Conservation (phyloP, 1,140 invertebrate genomes). For the Solenopsis fugax region DNA sequence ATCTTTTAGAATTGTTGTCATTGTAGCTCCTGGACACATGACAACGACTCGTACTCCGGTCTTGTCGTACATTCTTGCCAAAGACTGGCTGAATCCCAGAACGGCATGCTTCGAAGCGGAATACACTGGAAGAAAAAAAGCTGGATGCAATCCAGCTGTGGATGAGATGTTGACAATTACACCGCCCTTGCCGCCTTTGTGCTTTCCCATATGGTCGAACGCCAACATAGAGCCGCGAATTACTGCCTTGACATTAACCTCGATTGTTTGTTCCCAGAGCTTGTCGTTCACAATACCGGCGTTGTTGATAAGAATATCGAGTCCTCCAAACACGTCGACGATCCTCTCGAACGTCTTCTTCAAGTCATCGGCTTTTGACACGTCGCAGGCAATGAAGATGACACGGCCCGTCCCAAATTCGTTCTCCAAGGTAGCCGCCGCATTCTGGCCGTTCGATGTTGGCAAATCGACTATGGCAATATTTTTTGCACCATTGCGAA, state of each 20-base stretch:
- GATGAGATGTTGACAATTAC: slow-evolving; percentile 81
- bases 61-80: too few species aligned
- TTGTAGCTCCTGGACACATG: too few species aligned
- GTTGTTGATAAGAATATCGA: slow-evolving; percentile 89
- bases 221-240: slow-evolving; percentile 7
- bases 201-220: slow-evolving; percentile 80
- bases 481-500: slow-evolving; percentile 82
- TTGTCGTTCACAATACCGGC: slow-evolving; percentile 87
- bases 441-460: too few species aligned
- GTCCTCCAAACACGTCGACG: slow-evolving; percentile 82
- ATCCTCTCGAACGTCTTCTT: slow-evolving; percentile 80
- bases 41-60: too few species aligned
- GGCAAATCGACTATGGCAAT: slow-evolving; percentile 52
- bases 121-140: too few species aligned
- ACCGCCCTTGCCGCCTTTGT: slow-evolving; percentile 81
- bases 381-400: slow-evolving; percentile 18
- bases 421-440: too few species aligned
- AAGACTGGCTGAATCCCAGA: too few species aligned
- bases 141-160: slow-evolving; percentile 69
- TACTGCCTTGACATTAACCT: slow-evolving; percentile 82
- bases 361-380: background rate
- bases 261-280: slow-evolving; percentile 82
- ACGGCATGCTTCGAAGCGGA: too few species aligned
- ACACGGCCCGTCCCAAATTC: slow-evolving; percentile 79
- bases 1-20: too few species aligned